Percentiles rank a stretch among this genome's conserved stretches.
These are phyloP conservation scores for Promerops cafer DNA, from an alignment of 2,113 vertebrate genomes.

Conservation along the genomic window DNA sequence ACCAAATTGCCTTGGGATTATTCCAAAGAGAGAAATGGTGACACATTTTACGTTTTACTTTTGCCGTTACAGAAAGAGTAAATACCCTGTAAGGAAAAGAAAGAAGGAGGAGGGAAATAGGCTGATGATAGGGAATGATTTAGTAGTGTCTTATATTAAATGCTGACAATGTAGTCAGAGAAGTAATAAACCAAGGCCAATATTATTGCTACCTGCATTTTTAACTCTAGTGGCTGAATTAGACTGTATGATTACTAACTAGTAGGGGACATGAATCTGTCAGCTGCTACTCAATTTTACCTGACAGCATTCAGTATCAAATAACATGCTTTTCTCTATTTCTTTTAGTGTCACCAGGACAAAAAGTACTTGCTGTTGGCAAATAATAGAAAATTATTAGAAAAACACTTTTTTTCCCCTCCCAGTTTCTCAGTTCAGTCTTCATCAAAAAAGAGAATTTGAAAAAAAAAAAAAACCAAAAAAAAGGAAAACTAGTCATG, in stretches of 20 bases:
- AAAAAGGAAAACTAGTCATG: background rate
- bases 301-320: background rate
- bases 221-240: background rate
- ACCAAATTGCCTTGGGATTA: background rate
- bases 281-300: background rate
- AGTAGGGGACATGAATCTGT: background rate
- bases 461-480: background rate
- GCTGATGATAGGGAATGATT: background rate
- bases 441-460: background rate
- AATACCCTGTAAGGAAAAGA: background rate
- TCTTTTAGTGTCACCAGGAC: background rate
- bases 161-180: background rate
- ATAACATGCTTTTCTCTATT: background rate
- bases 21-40: background rate
- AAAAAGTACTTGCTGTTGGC: background rate
- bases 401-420: fast-evolving
- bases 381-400: background rate
- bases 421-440: background rate
- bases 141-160: background rate
- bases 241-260: background rate
- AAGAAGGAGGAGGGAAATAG: background rate
- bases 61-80: background rate
- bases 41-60: background rate
- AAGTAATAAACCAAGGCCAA: background rate
- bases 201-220: background rate